Conservation (phyloP, 2,888 invertebrate genomes). For the Dascillus cervinus region DNA sequence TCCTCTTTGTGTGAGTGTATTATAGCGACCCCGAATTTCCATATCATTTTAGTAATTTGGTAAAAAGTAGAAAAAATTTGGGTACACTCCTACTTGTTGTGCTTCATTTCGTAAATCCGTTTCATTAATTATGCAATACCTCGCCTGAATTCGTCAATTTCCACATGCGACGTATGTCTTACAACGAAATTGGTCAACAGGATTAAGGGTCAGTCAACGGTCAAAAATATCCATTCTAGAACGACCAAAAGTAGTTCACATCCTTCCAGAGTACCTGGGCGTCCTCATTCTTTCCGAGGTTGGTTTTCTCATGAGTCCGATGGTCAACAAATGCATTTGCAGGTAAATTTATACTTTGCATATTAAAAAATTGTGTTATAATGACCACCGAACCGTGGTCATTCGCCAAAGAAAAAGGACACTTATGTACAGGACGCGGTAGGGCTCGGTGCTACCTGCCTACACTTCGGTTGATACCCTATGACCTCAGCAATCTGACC, state of each 20-base stretch:
- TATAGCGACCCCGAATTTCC: too few species aligned
- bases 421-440: conserved; percentile 7
- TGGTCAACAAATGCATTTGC: conserved; percentile 17
- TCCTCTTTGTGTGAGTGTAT: too few species aligned
- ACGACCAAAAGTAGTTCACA: conserved; percentile 17
- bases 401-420: conserved; percentile 11
- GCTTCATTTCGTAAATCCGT: too few species aligned
- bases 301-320: conserved; percentile 20
- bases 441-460: conserved; percentile 24
- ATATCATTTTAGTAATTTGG: too few species aligned
- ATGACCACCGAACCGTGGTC: conserved; percentile 23
- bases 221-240: conserved; percentile 4
- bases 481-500: conserved; percentile 30
- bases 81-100: too few species aligned
- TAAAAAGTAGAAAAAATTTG: too few species aligned
- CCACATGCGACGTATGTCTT: too few species aligned
- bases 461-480: conserved; percentile 31
- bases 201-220: conserved; percentile 16
- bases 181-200: too few species aligned
- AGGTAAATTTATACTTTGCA: conserved; percentile 18
- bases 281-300: conserved; percentile 13
- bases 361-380: conserved; percentile 15
- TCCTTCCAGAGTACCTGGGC: conserved; percentile 11
- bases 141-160: too few species aligned
- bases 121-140: too few species aligned